phyloP scores from a whole-genome alignment of 2,113 vertebrate species.

The Corythornis cristatus region DNA sequence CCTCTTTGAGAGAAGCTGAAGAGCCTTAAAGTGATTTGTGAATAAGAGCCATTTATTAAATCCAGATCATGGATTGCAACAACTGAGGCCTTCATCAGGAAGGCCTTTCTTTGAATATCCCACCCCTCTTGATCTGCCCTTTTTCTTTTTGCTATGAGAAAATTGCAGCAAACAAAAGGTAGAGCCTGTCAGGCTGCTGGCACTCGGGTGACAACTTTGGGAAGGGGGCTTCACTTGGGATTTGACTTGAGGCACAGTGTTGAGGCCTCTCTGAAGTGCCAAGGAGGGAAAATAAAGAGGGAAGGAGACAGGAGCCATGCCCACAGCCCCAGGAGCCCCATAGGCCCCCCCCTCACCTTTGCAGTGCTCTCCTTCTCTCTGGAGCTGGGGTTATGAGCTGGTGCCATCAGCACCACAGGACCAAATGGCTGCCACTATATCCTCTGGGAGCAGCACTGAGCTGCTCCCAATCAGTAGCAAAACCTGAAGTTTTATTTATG shows the following conservation, averaged over 20 bases:
- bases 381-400: not conserved
- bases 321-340: not conserved
- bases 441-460: not conserved
- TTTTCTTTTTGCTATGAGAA: slow-evolving; percentile 57
- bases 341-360: not conserved
- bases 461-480: slow-evolving; percentile 15
- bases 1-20: slow-evolving; percentile 85
- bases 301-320: not conserved
- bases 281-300: not conserved
- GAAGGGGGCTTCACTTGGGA: not conserved
- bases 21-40: slow-evolving; percentile 94
- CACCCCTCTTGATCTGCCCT: not conserved
- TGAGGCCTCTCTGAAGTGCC: not conserved
- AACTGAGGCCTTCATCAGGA: slow-evolving; percentile 66
- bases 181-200: slow-evolving; percentile 16
- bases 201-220: not conserved
- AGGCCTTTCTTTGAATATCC: slow-evolving; percentile 73
- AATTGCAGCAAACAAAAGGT: slow-evolving; percentile 37
- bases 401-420: not conserved
- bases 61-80: slow-evolving; percentile 82
- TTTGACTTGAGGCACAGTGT: not conserved
- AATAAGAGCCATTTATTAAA: slow-evolving; percentile 92
- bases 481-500: slow-evolving; percentile 30
- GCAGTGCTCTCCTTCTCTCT: not conserved
- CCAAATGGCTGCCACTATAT: not conserved